Evolutionary conservation across 2,888 invertebrate genomes (phyloP), one percentile per base, ranked within the genome.

Genomic region (Sinohyriopsis cumingii): DNA sequence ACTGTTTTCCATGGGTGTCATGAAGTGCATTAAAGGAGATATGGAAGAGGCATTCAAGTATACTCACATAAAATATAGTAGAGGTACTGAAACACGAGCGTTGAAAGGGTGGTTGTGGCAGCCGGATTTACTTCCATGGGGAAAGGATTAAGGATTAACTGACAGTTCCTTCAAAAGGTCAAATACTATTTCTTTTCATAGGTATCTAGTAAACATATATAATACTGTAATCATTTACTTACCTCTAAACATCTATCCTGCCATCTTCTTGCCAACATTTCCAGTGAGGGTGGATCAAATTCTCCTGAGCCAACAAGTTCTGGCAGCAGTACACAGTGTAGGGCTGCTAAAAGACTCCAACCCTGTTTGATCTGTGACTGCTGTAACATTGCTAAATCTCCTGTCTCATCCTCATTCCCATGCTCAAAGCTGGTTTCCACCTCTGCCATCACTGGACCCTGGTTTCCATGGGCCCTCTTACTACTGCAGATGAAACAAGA

Each of bases 201-300:
- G 22, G 59, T 59, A 59, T 12, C 59, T 59, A 12, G 22, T 9
- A 24, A 12, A 22, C 18, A 12, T 24, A 59, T 22, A 18, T 24
- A 22, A 15, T 15, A 22, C 3, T 24, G 59, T 22, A 59, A 25
- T 61, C 9, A 61, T 9, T 22, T 55, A 59, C 75, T 60, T 63
- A 97, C 97, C 92, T 99, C 99, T 7, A 99, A 93, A 90, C 99
- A 99, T 83, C 98, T 95, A 91, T 99, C 99, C 89, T 99, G 99
- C 99, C 99, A 99, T 75, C 98, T 93, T 24, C 98, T 94, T 0
- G 98, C 99, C 92, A 99, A 93, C 94, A 98, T 96, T 91, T 99
- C 99, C 6, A 99, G 96, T 90, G 96, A 96, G 0, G 98, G 98
- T n/a, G 96, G 93, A 88, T 97, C 96, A 91, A 94, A 93, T 55